A percentile compares a stretch with the other conserved stretches of the same genome.
These are phyloP conservation scores for Ecliptopera silaceata DNA, from an alignment of 2,888 invertebrate species.

Conservation along the genomic window DNA sequence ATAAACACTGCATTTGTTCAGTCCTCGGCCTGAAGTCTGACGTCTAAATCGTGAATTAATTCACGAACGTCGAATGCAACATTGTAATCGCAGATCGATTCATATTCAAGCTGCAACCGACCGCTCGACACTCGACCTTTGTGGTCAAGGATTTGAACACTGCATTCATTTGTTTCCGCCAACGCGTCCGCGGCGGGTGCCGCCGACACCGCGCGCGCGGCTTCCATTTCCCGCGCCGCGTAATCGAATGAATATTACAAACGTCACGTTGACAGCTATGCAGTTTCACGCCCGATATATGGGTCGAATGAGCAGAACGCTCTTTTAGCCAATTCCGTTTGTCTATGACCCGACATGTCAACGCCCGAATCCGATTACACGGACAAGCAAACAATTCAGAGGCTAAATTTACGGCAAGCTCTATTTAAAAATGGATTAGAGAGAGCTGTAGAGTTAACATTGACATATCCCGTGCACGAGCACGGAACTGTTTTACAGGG, in stretches of 20 bases:
- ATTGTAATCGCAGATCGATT: constrained; percentile 53
- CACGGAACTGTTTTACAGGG: constrained; percentile 63
- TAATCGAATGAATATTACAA: constrained; percentile 82
- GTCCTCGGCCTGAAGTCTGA: constrained; percentile 7
- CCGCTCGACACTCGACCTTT: constrained; percentile 52
- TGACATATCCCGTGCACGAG: constrained; percentile 56
- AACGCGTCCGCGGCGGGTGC: constrained; percentile 54
- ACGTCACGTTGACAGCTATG: constrained; percentile 71
- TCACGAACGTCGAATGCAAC: constrained; percentile 24
- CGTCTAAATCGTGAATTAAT: constrained; percentile 27
- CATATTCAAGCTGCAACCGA: constrained; percentile 52
- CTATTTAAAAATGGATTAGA: constrained; percentile 53
- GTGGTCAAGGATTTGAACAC: constrained; percentile 57
- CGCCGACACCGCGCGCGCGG: constrained; percentile 68
- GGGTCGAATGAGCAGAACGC: constrained; percentile 71
- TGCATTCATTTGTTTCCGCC: constrained; percentile 64
- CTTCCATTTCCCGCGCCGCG: constrained; percentile 72
- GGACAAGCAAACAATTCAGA: constrained; percentile 23
- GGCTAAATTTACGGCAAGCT: constrained; percentile 28
- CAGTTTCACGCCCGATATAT: constrained; percentile 65
- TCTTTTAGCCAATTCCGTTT: constrained; percentile 69
- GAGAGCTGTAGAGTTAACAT: constrained; percentile 54
- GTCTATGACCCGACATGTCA: constrained; percentile 48
- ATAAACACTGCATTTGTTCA: neutral
- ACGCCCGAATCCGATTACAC: constrained; percentile 37